Percentiles rank a stretch among this genome's conserved stretches.
Conservation (phyloP, 2,113 vertebrate genomes). For the Nicator chloris region DNA sequence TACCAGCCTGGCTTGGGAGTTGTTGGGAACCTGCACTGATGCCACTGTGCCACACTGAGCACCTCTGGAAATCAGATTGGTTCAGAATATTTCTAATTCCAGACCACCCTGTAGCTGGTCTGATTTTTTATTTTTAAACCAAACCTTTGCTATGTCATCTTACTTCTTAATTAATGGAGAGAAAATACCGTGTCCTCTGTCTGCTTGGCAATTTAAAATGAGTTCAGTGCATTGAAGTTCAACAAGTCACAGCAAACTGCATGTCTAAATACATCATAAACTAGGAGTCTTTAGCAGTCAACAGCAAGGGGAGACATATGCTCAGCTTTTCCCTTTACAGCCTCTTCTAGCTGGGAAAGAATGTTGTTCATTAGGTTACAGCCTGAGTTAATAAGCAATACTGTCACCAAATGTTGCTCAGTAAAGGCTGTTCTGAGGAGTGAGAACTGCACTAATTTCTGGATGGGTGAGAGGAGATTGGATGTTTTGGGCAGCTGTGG, state of each 20-base stretch:
- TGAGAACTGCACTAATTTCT: background rate
- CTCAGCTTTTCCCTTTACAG: slow-evolving; percentile 11
- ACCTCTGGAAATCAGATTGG: background rate
- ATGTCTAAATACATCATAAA: background rate
- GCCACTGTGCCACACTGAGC: background rate
- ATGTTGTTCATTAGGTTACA: background rate
- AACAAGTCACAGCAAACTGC: background rate
- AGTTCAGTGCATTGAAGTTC: background rate
- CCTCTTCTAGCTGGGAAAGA: background rate
- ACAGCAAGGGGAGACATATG: background rate
- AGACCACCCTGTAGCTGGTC: background rate
- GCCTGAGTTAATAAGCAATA: slow-evolving; percentile 4
- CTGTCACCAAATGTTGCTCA: background rate
- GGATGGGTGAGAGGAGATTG: background rate
- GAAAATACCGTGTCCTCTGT: background rate
- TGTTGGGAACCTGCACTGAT: background rate
- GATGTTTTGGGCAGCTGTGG: background rate
- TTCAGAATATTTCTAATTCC: background rate
- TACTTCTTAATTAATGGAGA: background rate
- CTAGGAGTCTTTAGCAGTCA: background rate
- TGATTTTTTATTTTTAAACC: background rate
- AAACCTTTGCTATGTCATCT: background rate
- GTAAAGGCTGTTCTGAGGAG: background rate
- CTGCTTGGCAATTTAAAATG: background rate
- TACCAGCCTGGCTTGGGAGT: background rate